Conservation (phyloP, 2,113 vertebrate genomes). For the Bostrychus sinensis region DNA sequence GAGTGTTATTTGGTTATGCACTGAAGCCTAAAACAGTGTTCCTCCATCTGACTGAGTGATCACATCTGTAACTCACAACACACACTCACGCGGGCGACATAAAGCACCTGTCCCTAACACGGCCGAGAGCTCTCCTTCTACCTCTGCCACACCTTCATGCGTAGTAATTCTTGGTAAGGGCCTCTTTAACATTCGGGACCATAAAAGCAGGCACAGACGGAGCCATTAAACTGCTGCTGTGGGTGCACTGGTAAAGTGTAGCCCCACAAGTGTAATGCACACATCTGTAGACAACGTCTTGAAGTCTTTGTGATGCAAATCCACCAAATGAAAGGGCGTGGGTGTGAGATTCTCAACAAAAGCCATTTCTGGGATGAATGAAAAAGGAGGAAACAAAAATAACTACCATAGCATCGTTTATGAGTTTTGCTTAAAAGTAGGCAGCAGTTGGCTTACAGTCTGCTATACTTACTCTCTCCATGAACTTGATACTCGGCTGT, state of each 20-base stretch:
- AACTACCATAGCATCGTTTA: conserved; percentile 33
- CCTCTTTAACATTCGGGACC: conserved; percentile 67
- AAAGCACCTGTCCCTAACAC: conserved; percentile 76
- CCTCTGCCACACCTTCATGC: conserved; percentile 70
- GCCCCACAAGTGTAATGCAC: conserved; percentile 59
- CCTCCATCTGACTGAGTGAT: conserved; percentile 80
- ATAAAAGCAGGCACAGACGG: conserved; percentile 63
- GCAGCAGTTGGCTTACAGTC: conserved; percentile 31
- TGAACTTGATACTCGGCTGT: conserved; percentile 39
- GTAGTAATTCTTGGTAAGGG: conserved; percentile 65
- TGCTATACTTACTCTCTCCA: conserved; percentile 31
- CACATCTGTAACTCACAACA: conserved; percentile 69
- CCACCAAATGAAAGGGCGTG: conserved; percentile 42
- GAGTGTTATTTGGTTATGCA: conserved; percentile 80
- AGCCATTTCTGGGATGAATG: conserved; percentile 42
- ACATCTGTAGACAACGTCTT: conserved; percentile 57
- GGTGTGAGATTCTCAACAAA: conserved; percentile 36
- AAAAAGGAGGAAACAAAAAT: conserved; percentile 30
- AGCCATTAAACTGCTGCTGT: conserved; percentile 78
- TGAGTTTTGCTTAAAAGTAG: conserved; percentile 36
- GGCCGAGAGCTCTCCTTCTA: conserved; percentile 57
- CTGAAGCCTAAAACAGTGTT: conserved; percentile 76
- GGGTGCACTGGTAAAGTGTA: conserved; percentile 53
- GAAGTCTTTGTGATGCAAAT: conserved; percentile 63
- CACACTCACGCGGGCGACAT: conserved; percentile 31